Evolutionary conservation across 2,113 vertebrate species (phyloP).

Genomic region (Pimephales promelas): DNA sequence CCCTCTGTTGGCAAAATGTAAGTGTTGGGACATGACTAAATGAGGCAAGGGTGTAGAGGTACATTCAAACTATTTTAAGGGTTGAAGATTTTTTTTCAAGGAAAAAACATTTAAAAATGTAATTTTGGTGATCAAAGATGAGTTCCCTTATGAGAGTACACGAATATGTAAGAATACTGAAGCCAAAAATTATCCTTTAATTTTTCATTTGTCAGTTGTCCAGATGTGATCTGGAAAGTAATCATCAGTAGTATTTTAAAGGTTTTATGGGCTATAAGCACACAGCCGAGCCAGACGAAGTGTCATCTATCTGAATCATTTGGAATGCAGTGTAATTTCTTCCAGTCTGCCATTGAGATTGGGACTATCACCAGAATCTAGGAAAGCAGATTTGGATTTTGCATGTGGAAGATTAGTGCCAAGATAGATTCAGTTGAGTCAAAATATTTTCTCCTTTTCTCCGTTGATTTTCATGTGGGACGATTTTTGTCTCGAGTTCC

Average conservation of each 20-base stretch:
- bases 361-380: not conserved
- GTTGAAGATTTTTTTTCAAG: no score
- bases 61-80: no score
- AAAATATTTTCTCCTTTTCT: slow-evolving; percentile 8
- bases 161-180: no score
- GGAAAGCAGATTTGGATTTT: slow-evolving; percentile 1
- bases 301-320: slow-evolving; percentile 17
- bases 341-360: slow-evolving; percentile 8
- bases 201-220: slow-evolving; percentile 6
- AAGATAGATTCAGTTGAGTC: not conserved
- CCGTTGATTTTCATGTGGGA: not conserved
- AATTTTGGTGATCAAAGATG: no score
- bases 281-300: not conserved
- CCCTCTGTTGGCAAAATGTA: not conserved
- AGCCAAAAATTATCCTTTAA: no score
- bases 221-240: slow-evolving; percentile 10
- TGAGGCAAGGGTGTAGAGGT: no score
- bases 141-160: no score
- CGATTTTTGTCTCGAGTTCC: not conserved
- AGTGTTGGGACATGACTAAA: slow-evolving; percentile 34
- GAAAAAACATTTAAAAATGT: no score
- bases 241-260: slow-evolving; percentile 32
- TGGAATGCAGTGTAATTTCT: slow-evolving; percentile 14
- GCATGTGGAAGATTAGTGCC: not conserved
- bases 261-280: slow-evolving; percentile 16